Evolutionary conservation across 2,888 invertebrate genomes (phyloP).

Genomic region (Priocnemis perturbator): DNA sequence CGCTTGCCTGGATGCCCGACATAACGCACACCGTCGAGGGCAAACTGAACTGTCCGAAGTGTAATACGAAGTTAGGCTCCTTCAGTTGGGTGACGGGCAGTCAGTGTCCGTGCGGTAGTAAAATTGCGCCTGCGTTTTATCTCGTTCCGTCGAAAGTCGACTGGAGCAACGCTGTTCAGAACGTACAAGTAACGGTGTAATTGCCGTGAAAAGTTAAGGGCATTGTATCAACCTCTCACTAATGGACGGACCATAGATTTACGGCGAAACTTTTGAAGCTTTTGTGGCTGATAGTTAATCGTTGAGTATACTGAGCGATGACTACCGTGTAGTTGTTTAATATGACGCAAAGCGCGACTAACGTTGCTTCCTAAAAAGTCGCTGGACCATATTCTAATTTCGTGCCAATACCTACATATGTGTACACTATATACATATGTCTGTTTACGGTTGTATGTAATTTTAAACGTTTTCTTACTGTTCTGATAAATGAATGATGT

Average conservation of each 20-base stretch:
- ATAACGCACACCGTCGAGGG: constrained; percentile 84
- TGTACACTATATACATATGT: constrained; percentile 27
- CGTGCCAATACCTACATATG: constrained; percentile 49
- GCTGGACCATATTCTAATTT: constrained; percentile 48
- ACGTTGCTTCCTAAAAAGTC: constrained; percentile 21
- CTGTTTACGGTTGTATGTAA: constrained; percentile 30
- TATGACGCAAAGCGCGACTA: constrained; percentile 30
- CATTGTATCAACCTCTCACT: constrained; percentile 5
- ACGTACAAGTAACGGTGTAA: constrained; percentile 88
- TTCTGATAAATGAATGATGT: constrained; percentile 28
- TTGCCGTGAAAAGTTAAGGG: background rate
- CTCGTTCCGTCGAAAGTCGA: constrained; percentile 93
- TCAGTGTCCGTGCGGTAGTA: constrained; percentile 92
- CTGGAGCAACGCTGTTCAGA: constrained; percentile 91
- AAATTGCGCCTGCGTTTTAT: constrained; percentile 94
- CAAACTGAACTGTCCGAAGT: constrained; percentile 91
- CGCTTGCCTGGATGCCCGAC: constrained; percentile 91
- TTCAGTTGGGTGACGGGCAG: constrained; percentile 93
- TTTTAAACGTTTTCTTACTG: constrained; percentile 31
- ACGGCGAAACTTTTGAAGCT: constrained; percentile 30
- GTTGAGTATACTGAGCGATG: constrained; percentile 14
- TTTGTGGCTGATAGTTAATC: constrained; percentile 38
- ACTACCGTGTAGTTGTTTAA: constrained; percentile 9
- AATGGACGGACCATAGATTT: constrained; percentile 30
- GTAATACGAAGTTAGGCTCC: constrained; percentile 89